phyloP scores from a whole-genome alignment of 2,113 vertebrate species.

The Lethenteron camtschaticum region DNA sequence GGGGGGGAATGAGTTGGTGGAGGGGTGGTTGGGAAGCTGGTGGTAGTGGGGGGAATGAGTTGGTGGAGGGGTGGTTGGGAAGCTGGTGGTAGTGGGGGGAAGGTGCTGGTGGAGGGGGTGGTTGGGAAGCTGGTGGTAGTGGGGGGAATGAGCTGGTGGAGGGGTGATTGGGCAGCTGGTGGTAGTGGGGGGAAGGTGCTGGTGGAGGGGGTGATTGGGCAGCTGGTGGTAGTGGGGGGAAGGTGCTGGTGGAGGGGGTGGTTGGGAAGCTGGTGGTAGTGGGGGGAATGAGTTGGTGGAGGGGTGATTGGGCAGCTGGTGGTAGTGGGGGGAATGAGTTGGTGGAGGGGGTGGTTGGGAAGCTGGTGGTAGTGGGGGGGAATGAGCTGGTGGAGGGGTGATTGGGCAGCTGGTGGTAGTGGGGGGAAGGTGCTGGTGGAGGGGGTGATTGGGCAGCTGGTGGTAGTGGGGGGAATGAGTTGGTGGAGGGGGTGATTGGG shows the following conservation, averaged over 20 bases:
- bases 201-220: background rate
- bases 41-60: too few relatives aligned
- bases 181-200: background rate
- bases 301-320: background rate
- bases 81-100: background rate
- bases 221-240: conserved; percentile 3
- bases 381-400: background rate
- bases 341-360: background rate
- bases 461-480: conserved; percentile 11
- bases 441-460: background rate
- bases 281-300: too few relatives aligned
- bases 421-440: background rate
- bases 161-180: background rate
- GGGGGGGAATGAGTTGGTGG: conserved; percentile 12
- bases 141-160: background rate
- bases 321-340: background rate
- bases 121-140: background rate
- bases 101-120: background rate
- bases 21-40: background rate
- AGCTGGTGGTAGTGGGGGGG: background rate
- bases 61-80: too few relatives aligned
- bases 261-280: background rate
- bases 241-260: conserved; percentile 8
- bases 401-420: background rate
- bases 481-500: background rate